Base-by-base conservation (phyloP, 2,797 vertebrate genomes). In the Melanitta fusca region DNA sequence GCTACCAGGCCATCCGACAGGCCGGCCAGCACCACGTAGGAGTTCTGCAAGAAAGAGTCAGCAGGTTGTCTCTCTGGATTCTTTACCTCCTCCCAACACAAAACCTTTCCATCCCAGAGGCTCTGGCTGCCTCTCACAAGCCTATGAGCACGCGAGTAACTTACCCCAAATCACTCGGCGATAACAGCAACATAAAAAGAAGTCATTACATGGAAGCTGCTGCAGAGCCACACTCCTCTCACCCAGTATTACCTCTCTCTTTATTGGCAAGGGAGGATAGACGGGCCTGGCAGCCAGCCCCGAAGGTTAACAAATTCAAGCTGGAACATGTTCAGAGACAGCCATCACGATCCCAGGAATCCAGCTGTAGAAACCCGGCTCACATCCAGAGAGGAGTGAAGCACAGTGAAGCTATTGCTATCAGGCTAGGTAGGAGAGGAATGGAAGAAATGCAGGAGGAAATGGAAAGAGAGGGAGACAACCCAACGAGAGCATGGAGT, bases 1-100 rank as follows among this genome's bases (percentile, higher is more conserved):
- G 98, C 98, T 65, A 99, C 94, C 8, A 99, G 98, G 24, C 99
- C 99, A 0, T 99, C 99, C 0, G 98, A 98, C 98, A 99, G 98
- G 64, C 99, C 99, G 0, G 98, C 99, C 96, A 99, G 98, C 88
- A 99, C 99, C 85, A 98, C 34, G 5, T 98, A 98, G 1, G 98
- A 98, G 58, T 97, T 98, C 99, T 99, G 98, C 8, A 11, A 84
- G 70, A 30, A 61, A 78, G 45, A 80, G 17, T 32, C 6, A 38
- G 24, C 43, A 65, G 72, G 36, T 32, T 30, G 1, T 0, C 74
- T n/a, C 5, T 19, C 8, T 2, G 4, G 45, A 43, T 8, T 41
- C 53, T 60, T 62, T 36, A 60, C 34, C 20, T 20, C 45, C 57
- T 36, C 38, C 7, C 28, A 65, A 28, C 3, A 74, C 30, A 39